These are phyloP conservation scores for Lipophrys pholis DNA, from an alignment of 2,113 vertebrate species.

Conservation along the genomic window DNA sequence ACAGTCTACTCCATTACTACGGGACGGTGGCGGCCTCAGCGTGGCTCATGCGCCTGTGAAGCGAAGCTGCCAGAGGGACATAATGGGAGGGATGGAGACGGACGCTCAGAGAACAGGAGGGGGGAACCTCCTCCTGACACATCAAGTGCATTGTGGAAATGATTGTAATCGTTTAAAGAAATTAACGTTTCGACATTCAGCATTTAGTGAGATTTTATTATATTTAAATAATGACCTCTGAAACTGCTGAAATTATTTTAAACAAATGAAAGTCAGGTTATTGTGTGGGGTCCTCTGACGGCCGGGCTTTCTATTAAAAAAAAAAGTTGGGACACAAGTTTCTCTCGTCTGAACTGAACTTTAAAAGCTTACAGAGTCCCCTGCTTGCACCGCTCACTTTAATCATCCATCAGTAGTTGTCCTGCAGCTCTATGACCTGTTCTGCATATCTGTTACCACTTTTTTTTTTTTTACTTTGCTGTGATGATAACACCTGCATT, in stretches of 20 bases:
- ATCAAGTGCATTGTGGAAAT: slow-evolving; percentile 32
- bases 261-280: slow-evolving; percentile 17
- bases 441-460: slow-evolving; percentile 16
- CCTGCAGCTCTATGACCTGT: slow-evolving; percentile 12
- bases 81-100: slow-evolving; percentile 50
- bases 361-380: slow-evolving; percentile 10
- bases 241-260: slow-evolving; percentile 22
- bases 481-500: slow-evolving; percentile 2
- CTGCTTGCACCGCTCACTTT: not conserved
- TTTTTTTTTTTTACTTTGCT: not conserved
- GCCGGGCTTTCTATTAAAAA: slow-evolving; percentile 23
- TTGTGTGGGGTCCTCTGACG: slow-evolving; percentile 7
- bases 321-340: slow-evolving; percentile 17
- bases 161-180: slow-evolving; percentile 28
- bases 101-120: slow-evolving; percentile 18
- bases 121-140: slow-evolving; percentile 37
- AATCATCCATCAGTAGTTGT: slow-evolving; percentile 10
- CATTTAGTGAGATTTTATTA: slow-evolving; percentile 15
- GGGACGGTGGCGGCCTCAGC: slow-evolving; percentile 30
- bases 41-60: slow-evolving; percentile 53
- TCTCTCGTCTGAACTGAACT: slow-evolving; percentile 10
- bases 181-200: slow-evolving; percentile 12
- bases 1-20: slow-evolving; percentile 65
- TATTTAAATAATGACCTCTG: slow-evolving; percentile 27
- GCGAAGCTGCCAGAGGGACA: slow-evolving; percentile 27